Evolutionary conservation across 2,797 vertebrate species (phyloP), one percentile per base, ranked within the genome.

Genomic region (Buphagus erythrorhynchus): DNA sequence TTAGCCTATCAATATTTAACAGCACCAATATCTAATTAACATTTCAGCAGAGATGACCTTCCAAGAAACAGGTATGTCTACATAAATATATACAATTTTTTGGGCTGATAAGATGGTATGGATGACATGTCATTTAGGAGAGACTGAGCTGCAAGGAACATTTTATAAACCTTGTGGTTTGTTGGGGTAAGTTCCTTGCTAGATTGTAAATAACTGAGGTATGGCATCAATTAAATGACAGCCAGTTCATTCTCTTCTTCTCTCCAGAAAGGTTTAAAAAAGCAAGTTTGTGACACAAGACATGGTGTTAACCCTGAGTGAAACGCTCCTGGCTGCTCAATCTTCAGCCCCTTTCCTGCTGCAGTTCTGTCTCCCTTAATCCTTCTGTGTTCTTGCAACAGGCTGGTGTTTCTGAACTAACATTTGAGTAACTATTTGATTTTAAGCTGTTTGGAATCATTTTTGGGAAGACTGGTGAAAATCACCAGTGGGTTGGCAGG

Each of bases 21-120:
- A 73, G 40, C n/a, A 66, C 22, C 38, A 69, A 86, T 10, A 88
- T 51, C 58, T 86, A 86, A 90, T 90, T 63, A 93, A 73, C 29
- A 79, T 85, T 94, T 84, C 71, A 91, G 36, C 67, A 79, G 45
- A 76, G 51, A 73, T 22, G 16, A 62, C 35, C 55, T 66, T 87
- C 51, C 31, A 89, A 82, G 31, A 76, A 87, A 61, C 4, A 81
- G 13, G 3, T 40, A 21, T 2, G 7, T 17, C 38, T 59, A 4
- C 19, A 38, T 13, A 63, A 17, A 57, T 17, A 36, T 6, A 55
- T n/a, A 6, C 9, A 8, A 6, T 16, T 9, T 49, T 78, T 74
- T 4, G 76, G 48, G 40, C 31, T 36, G 45, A 19, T 59, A 80
- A 57, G 46, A 65, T 52, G 17, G 8, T 38, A 48, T 12, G 73